Percentiles rank a stretch among this genome's conserved stretches.
Conservation (phyloP, 2,113 vertebrate species). For the Scytalopus superciliaris region DNA sequence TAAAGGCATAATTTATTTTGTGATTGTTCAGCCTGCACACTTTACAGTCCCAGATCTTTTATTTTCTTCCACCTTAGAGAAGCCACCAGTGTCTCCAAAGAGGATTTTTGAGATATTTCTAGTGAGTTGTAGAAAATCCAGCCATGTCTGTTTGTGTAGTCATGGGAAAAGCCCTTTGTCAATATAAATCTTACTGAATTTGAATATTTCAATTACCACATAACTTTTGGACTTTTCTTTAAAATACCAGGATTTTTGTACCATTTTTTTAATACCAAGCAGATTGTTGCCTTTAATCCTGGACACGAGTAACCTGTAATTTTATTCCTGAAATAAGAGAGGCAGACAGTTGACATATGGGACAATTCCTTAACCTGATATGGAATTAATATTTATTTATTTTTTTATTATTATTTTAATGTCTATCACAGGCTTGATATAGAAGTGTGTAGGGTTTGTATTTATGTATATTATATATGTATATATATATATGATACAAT, state of each 20-base stretch:
- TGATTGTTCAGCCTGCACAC: not conserved
- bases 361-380: not conserved
- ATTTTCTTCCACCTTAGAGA: not conserved
- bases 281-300: not conserved
- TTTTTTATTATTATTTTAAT: not conserved
- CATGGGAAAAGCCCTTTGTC: not conserved
- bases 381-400: fast-evolving
- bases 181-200: not conserved
- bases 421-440: not conserved
- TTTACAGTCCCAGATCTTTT: not conserved
- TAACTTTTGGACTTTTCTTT: not conserved
- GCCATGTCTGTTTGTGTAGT: not conserved
- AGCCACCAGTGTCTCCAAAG: not conserved
- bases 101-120: not conserved
- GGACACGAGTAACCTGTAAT: not conserved
- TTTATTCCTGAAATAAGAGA: not conserved
- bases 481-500: too few relatives aligned
- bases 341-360: not conserved
- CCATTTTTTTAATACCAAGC: not conserved
- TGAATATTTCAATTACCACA: not conserved
- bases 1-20: not conserved
- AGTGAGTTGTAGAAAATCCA: not conserved
- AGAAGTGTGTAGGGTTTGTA: not conserved
- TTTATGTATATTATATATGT: not conserved
- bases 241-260: not conserved